A percentile compares a stretch with the other conserved stretches of the same genome.
phyloP scores from a whole-genome alignment of 2,113 vertebrate species.

The Fulmarus glacialis region DNA sequence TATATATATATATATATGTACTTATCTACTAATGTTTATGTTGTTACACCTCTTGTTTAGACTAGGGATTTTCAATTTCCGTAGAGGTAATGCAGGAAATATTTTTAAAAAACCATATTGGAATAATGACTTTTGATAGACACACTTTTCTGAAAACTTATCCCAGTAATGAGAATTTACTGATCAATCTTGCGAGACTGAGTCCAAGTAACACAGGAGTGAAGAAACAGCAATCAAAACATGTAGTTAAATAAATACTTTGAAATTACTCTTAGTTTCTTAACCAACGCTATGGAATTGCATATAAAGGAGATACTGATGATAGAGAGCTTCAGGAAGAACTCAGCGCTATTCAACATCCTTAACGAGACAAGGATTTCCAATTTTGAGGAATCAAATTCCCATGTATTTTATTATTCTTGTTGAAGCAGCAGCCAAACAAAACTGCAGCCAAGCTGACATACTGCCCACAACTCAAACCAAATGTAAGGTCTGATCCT shows the following conservation, averaged over 20 bases:
- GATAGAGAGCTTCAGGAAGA: not conserved
- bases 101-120: not conserved
- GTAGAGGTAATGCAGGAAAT: not conserved
- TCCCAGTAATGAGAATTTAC: not conserved
- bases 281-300: not conserved
- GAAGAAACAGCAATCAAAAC: not conserved
- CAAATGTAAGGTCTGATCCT: not conserved
- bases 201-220: not conserved
- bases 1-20: not conserved
- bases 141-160: not conserved
- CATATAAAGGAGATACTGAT: not conserved
- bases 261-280: not conserved
- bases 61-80: not conserved
- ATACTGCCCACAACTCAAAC: not conserved
- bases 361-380: not conserved
- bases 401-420: not conserved
- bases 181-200: not conserved
- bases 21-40: not conserved
- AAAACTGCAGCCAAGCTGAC: not conserved
- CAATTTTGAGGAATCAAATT: not conserved
- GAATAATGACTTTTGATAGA: not conserved
- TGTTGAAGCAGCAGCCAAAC: not conserved
- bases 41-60: not conserved
- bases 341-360: not conserved
- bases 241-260: not conserved